phyloP scores from a whole-genome alignment of 2,797 vertebrate species.

The Hirundo rustica region DNA sequence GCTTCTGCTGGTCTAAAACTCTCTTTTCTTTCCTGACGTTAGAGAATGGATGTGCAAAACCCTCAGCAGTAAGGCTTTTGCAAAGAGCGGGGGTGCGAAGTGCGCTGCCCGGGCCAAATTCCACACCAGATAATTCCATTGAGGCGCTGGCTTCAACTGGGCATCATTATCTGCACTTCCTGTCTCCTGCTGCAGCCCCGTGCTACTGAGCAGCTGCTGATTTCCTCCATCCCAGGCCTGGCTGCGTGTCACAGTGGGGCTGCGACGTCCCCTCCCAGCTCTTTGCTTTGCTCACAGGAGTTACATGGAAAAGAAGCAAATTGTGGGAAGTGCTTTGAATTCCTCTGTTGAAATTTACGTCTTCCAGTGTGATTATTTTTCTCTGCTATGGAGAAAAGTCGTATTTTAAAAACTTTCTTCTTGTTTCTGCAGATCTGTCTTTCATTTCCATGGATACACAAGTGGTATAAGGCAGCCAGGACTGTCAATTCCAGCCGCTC shows the following conservation, averaged over 20 bases:
- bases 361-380: not conserved
- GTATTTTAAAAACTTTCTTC: conserved; percentile 14
- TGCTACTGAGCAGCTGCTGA: conserved; percentile 51
- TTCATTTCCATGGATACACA: conserved; percentile 57
- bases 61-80: not conserved
- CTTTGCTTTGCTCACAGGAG: not conserved
- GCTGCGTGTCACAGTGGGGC: not conserved
- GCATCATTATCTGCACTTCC: conserved; percentile 42
- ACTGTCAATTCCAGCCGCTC: conserved; percentile 50
- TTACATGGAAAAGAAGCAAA: not conserved
- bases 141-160: not conserved
- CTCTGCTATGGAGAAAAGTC: conserved; percentile 9
- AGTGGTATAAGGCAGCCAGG: conserved; percentile 19
- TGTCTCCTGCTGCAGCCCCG: not conserved
- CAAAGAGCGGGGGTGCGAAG: not conserved
- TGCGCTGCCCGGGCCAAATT: conserved; percentile 32
- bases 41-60: not conserved
- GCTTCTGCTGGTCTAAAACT: not conserved
- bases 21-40: not conserved
- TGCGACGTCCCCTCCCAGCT: not conserved
- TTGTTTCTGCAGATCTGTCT: conserved; percentile 26
- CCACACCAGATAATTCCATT: conserved; percentile 65
- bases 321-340: conserved; percentile 8
- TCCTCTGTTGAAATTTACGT: not conserved
- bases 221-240: conserved; percentile 10